Percentiles rank a stretch among this genome's conserved stretches.
Evolutionary conservation across 1,140 invertebrate genomes (phyloP).

Genomic region (Hetaerina americana): DNA sequence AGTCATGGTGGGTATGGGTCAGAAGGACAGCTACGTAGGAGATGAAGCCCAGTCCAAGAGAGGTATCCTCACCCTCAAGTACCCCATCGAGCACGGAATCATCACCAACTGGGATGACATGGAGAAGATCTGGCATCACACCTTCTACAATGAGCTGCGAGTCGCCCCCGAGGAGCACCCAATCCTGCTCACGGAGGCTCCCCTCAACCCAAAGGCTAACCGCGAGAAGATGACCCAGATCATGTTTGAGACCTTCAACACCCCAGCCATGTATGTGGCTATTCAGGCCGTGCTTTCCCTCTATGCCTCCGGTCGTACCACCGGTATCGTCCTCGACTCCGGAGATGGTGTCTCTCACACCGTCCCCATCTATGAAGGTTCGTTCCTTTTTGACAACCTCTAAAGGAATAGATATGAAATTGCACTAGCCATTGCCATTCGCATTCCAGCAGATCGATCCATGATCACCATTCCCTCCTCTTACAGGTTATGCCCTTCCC

Average conservation of each 20-base stretch:
- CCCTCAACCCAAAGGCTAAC: conserved; percentile 38
- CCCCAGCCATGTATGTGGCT: conserved; percentile 77
- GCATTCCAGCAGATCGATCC: too few relatives aligned
- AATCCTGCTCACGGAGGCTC: conserved; percentile 4
- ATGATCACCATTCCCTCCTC: too few relatives aligned
- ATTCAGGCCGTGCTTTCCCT: conserved; percentile 75
- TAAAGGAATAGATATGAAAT: too few relatives aligned
- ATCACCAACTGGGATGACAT: conserved; percentile 81
- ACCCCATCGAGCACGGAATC: conserved; percentile 69
- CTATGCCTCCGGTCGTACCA: conserved; percentile 83
- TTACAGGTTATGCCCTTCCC: conserved; percentile 65
- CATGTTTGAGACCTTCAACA: conserved; percentile 47
- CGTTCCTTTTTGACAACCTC: too few relatives aligned
- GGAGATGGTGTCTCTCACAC: conserved; percentile 82
- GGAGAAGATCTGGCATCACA: conserved; percentile 66
- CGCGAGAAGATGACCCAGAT: conserved; percentile 50
- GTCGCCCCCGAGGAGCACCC: conserved; percentile 68
- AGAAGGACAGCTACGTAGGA: conserved; percentile 83
- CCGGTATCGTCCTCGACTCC: conserved; percentile 78
- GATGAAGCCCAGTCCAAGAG: conserved; percentile 73
- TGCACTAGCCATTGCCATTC: too few relatives aligned
- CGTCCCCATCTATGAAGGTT: conserved; percentile 75
- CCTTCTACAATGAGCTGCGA: conserved; percentile 69
- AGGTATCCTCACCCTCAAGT: conserved; percentile 63
- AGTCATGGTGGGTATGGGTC: conserved; percentile 81